Evolutionary conservation across 2,797 vertebrate genomes (phyloP).

Genomic region (Semotilus atromaculatus): DNA sequence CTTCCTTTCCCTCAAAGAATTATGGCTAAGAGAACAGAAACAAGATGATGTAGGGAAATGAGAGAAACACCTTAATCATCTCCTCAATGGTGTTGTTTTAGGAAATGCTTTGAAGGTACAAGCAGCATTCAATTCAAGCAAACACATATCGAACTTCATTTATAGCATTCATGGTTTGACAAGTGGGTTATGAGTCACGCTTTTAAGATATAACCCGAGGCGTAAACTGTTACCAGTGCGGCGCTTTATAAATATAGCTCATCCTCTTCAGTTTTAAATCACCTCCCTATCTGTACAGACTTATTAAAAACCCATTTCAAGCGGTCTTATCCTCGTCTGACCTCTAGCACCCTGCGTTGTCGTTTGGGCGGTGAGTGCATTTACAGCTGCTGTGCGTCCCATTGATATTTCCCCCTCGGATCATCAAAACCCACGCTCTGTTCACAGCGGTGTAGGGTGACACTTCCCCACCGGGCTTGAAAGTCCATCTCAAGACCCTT

Average conservation of each 20-base stretch:
- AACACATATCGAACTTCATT: slow-evolving; percentile 14
- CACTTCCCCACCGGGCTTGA: slow-evolving; percentile 56
- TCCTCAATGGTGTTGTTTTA: slow-evolving; percentile 2
- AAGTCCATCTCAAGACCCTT: slow-evolving; percentile 61
- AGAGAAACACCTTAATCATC: slow-evolving; percentile 37
- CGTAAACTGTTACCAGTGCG: background rate
- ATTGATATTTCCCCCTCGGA: slow-evolving; percentile 46
- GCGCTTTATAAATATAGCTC: background rate
- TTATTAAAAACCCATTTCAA: slow-evolving; percentile 21
- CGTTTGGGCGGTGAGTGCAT: slow-evolving; percentile 30
- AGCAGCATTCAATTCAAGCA: slow-evolving; percentile 3
- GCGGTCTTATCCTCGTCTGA: slow-evolving; percentile 31
- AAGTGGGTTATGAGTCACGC: background rate
- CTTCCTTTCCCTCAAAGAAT: slow-evolving; percentile 1
- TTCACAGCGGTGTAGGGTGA: slow-evolving; percentile 66
- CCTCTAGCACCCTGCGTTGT: slow-evolving; percentile 19
- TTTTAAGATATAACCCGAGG: slow-evolving; percentile 24
- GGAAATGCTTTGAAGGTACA: background rate
- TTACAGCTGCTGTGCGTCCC: slow-evolving; percentile 37
- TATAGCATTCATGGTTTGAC: slow-evolving; percentile 21
- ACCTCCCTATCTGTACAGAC: background rate
- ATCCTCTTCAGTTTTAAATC: slow-evolving; percentile 20
- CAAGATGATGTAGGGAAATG: slow-evolving; percentile 12
- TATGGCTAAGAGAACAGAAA: slow-evolving; percentile 27
- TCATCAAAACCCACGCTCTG: slow-evolving; percentile 45